These are phyloP conservation scores for Sturnus vulgaris DNA, from an alignment of 2,113 vertebrate genomes.

Conservation along the genomic window DNA sequence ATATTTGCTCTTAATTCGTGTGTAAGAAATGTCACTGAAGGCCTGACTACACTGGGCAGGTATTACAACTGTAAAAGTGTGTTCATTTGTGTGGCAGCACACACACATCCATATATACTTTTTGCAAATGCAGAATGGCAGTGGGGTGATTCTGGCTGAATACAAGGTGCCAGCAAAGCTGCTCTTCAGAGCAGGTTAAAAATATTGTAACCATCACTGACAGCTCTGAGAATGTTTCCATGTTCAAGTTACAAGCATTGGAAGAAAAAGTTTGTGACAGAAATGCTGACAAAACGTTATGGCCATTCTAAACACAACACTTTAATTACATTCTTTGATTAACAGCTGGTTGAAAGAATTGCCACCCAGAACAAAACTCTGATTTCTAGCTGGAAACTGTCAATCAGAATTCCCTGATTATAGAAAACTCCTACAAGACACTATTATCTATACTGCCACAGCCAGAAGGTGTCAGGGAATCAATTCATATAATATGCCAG, in stretches of 20 bases:
- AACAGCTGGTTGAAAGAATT: slow-evolving; percentile 22
- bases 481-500: slow-evolving; percentile 79
- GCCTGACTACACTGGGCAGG: neutral
- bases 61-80: neutral
- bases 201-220: neutral
- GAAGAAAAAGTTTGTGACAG: neutral
- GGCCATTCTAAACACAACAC: slow-evolving; percentile 14
- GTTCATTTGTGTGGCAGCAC: neutral
- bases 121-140: neutral
- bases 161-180: neutral
- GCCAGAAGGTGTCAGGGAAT: slow-evolving; percentile 76
- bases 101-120: fast-evolving
- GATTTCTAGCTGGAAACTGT: slow-evolving; percentile 63
- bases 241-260: neutral
- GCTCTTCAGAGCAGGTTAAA: neutral
- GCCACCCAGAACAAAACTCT: slow-evolving; percentile 42
- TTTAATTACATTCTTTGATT: slow-evolving; percentile 53
- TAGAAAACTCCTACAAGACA: slow-evolving; percentile 64
- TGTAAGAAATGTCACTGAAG: neutral
- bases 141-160: neutral
- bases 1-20: neutral
- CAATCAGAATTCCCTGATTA: slow-evolving; percentile 68
- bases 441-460: slow-evolving; percentile 76
- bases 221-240: neutral
- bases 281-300: slow-evolving; percentile 44